Evolutionary conservation across 2,888 invertebrate species (phyloP).

Genomic region (Netelia virgata): DNA sequence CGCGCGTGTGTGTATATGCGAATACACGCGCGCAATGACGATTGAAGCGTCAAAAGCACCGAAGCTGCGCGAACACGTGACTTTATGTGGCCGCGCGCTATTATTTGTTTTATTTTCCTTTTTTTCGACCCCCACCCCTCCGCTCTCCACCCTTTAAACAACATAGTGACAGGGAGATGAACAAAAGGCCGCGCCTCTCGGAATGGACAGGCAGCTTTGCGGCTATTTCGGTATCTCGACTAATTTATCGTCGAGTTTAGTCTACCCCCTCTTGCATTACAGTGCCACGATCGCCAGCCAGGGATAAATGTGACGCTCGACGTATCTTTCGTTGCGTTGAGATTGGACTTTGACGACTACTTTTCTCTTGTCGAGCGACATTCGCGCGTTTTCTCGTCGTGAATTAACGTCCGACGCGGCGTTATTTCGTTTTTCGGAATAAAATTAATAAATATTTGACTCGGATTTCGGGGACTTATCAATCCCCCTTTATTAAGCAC

Average conservation of each 20-base stretch:
- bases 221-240: constrained; percentile 36
- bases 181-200: constrained; percentile 29
- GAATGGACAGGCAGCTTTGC: constrained; percentile 27
- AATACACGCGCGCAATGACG: constrained; percentile 48
- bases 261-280: neutral
- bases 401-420: too few species aligned
- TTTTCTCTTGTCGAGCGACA: too few species aligned
- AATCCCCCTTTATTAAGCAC: neutral
- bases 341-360: too few species aligned
- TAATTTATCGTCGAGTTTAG: constrained; percentile 30
- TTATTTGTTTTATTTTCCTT: constrained; percentile 30
- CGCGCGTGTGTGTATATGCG: neutral
- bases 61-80: constrained; percentile 32
- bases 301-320: too few species aligned
- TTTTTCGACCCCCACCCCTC: neutral
- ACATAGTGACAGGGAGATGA: constrained; percentile 1
- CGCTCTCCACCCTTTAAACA: neutral
- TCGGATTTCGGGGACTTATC: constrained; percentile 9
- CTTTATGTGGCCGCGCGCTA: constrained; percentile 19
- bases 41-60: constrained; percentile 64
- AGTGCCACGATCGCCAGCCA: too few species aligned
- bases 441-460: neutral
- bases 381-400: too few species aligned
- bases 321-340: too few species aligned
- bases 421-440: neutral